Base-by-base conservation (phyloP, 1,140 invertebrate genomes). In the Parapsyche elsis region DNA sequence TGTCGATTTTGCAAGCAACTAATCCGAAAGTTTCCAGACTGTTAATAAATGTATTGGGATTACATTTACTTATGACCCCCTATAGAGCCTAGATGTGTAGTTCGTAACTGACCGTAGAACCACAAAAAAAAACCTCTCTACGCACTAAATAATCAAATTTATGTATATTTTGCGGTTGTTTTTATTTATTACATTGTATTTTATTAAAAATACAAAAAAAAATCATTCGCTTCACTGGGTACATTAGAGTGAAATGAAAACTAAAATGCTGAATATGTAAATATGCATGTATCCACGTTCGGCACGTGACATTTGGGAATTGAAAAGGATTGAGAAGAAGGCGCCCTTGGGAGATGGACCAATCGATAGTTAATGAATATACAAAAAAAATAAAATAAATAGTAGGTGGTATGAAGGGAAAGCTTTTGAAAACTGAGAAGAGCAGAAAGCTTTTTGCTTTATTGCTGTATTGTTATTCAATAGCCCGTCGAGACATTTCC, bases 391-490 rank as follows among this genome's bases (percentile, higher is more conserved):
- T n/a, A n/a, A 46, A 53, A 53, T 12, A 53, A 2, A 53, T 4
- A 53, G 30, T 38, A 21, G 57, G 23, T 23, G 5, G 64, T 12
- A 53, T 53, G 16, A 53, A 5, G 49, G 49, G 49, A 10, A 19
- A 23, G 23, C 64, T 67, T 67, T 67, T 26, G 64, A 67, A 67
- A 67, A 26, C 64, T n/a, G 24, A 67, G 64, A 67, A 26, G 64
- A 67, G 64, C 64, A 24, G 64, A 67, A 67, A 67, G 64, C 64
- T 67, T 67, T 67, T 67, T 67, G 64, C 64, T 67, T 67, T 67
- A 67, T 67, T 67, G 64, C 64, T 67, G 64, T 67, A 67, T 67
- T 67, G 64, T 67, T 67, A 67, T 67, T 67, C 64, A 26, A 67
- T 67, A 67, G 64, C 9, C 24, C 64, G 9, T 67, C 64, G 64